These are phyloP conservation scores for Procambarus virginalis DNA, from an alignment of 1,140 invertebrate genomes.

Conservation along the genomic window DNA sequence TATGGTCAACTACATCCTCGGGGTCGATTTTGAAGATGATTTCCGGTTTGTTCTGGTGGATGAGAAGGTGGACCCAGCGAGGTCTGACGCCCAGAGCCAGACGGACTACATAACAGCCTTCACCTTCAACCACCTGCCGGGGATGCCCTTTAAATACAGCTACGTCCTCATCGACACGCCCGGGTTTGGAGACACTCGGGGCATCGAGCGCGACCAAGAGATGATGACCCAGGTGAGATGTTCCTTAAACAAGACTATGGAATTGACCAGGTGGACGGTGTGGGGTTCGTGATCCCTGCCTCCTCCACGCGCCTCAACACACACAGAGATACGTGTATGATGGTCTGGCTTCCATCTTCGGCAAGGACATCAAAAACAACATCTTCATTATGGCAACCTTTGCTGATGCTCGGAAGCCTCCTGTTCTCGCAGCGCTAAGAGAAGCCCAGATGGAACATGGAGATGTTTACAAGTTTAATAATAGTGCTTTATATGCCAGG, in stretches of 20 bases:
- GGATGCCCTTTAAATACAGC: conserved; percentile 42
- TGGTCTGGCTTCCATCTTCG: neutral
- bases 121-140: conserved; percentile 27
- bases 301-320: conserved; percentile 1
- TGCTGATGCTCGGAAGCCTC: conserved; percentile 17
- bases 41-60: conserved; percentile 39
- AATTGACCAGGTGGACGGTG: neutral
- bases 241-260: neutral
- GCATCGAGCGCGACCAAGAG: neutral
- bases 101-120: conserved; percentile 41
- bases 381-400: conserved; percentile 19
- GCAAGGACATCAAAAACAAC: conserved; percentile 15
- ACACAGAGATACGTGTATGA: conserved; percentile 19
- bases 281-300: conserved; percentile 13
- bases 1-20: conserved; percentile 37
- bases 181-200: neutral
- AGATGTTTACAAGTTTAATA: conserved; percentile 4
- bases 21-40: conserved; percentile 32
- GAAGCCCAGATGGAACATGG: neutral
- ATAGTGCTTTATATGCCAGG: neutral
- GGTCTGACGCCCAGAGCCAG: conserved; percentile 31
- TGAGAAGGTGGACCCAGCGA: conserved; percentile 21
- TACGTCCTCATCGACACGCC: conserved; percentile 25
- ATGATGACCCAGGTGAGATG: neutral
- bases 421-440: neutral